Evolutionary conservation across 92 coral and sea anemone species (phyloP).

Genomic region (Isaurus tuberculatus): DNA sequence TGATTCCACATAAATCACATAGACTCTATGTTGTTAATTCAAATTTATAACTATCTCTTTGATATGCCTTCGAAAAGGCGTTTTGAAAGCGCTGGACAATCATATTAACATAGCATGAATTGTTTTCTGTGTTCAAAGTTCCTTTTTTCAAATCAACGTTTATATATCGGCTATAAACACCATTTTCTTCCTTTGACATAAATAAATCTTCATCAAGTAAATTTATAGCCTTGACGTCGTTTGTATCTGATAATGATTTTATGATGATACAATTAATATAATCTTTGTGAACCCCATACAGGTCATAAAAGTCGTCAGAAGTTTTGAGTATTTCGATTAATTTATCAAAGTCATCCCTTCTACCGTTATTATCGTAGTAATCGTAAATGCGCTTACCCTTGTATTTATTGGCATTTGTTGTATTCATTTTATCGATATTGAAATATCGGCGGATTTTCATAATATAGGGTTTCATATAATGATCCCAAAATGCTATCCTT

Average conservation of each 20-base stretch:
- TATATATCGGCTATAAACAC: slow-evolving; percentile 15
- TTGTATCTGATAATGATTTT: neutral
- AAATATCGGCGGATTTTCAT: neutral
- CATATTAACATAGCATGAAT: slow-evolving; percentile 14
- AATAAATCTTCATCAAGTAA: slow-evolving; percentile 35
- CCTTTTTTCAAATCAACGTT: neutral
- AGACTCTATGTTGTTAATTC: slow-evolving; percentile 18
- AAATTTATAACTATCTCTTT: neutral
- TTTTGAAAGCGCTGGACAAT: neutral
- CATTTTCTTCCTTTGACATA: slow-evolving; percentile 23
- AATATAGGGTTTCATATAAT: neutral
- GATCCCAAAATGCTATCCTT: too few species aligned
- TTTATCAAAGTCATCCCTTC: neutral
- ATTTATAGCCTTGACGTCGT: neutral
- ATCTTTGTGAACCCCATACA: too few species aligned
- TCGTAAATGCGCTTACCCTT: neutral
- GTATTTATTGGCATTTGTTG: neutral
- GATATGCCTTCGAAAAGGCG: neutral
- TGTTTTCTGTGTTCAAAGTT: neutral
- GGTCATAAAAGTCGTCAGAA: neutral
- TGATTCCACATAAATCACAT: slow-evolving; percentile 35
- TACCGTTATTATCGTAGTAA: neutral
- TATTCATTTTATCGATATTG: neutral
- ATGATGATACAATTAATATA: neutral
- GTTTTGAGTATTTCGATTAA: neutral